A percentile compares a stretch with the other conserved stretches of the same genome.
Conservation (phyloP, 2,113 vertebrate species). For the Gnathonemus echidnorhynchus region DNA sequence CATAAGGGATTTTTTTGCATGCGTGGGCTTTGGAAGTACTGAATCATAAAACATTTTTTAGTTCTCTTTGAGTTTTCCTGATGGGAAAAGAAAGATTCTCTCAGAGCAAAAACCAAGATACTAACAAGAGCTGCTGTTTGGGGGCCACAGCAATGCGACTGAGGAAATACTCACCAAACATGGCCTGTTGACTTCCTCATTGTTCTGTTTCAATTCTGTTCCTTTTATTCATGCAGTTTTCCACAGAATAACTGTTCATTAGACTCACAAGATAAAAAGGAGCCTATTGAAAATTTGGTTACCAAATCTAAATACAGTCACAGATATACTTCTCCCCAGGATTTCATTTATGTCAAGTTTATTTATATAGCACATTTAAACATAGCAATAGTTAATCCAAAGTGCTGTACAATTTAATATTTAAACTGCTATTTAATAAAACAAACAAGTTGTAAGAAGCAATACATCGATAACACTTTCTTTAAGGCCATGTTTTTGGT, state of each 20-base stretch:
- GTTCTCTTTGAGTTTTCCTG: not conserved
- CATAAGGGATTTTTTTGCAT: conserved; percentile 19
- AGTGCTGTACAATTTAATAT: not conserved
- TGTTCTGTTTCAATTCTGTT: not conserved
- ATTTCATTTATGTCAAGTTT: not conserved
- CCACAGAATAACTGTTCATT: not conserved
- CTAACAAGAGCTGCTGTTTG: conserved; percentile 15
- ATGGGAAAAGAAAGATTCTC: conserved; percentile 16
- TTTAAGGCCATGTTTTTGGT: too few species aligned
- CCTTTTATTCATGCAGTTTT: not conserved
- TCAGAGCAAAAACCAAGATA: not conserved
- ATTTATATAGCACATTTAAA: not conserved
- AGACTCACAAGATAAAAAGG: not conserved
- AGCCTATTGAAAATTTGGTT: not conserved
- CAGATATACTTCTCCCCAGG: not conserved
- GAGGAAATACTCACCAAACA: conserved; percentile 7
- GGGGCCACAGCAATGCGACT: not conserved
- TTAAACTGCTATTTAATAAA: not conserved
- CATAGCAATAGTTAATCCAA: not conserved
- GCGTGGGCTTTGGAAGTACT: conserved; percentile 28
- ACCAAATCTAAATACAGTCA: not conserved
- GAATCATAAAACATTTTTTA: conserved; percentile 25
- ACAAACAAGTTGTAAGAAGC: not conserved
- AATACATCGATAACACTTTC: not conserved
- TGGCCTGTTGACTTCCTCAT: not conserved